Conservation (phyloP, 2,113 vertebrate species). For the Nibea coibor region DNA sequence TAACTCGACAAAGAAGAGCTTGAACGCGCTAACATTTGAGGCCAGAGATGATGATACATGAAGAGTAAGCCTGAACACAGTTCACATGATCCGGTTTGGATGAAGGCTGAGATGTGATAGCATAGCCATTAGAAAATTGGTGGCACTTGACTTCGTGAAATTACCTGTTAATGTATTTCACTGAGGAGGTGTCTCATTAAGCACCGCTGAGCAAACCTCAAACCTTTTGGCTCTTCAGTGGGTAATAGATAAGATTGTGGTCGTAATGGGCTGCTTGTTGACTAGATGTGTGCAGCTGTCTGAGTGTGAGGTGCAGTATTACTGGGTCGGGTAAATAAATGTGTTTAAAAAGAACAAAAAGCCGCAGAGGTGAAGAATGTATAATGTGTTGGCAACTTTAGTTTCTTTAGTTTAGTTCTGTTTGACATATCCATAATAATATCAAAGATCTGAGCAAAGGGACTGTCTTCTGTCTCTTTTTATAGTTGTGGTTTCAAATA, state of each 20-base stretch:
- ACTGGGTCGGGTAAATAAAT: background rate
- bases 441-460: too few relatives aligned
- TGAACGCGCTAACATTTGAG: background rate
- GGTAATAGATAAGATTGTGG: background rate
- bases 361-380: background rate
- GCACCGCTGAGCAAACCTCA: too few relatives aligned
- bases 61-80: background rate
- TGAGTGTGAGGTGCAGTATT: too few relatives aligned
- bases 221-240: background rate
- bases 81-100: too few relatives aligned
- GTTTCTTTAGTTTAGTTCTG: too few relatives aligned
- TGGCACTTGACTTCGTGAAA: too few relatives aligned
- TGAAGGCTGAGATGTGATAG: too few relatives aligned
- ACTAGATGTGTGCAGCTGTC: too few relatives aligned
- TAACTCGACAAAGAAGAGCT: constrained; percentile 3
- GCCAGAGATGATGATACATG: background rate
- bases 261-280: background rate
- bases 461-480: too few relatives aligned
- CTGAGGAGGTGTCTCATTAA: background rate
- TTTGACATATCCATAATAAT: too few relatives aligned
- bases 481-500: too few relatives aligned
- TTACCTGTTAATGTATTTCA: background rate
- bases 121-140: background rate
- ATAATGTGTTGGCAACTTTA: background rate
- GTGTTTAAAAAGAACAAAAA: background rate